Percentiles rank a stretch among this genome's conserved stretches.
phyloP scores from a whole-genome alignment of 1,140 invertebrate genomes.

The Drosophila varians region DNA sequence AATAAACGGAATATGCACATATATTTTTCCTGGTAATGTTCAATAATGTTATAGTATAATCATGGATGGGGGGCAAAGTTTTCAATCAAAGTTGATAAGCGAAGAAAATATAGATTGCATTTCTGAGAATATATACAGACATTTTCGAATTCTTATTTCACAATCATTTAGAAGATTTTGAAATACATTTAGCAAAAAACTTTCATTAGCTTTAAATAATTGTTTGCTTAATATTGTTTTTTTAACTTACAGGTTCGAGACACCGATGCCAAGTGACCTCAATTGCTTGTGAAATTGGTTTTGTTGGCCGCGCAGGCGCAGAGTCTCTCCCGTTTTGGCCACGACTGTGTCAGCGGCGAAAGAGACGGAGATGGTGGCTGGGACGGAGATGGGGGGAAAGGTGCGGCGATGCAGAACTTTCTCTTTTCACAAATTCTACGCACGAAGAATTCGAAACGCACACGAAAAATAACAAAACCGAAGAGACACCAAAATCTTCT shows the following conservation, averaged over 20 bases:
- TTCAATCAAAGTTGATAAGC: not conserved
- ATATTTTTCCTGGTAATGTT: not conserved
- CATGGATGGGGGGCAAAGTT: not conserved
- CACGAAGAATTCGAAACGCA: conserved; percentile 40
- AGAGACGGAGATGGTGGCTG: not conserved
- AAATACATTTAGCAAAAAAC: no score
- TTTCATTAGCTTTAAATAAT: no score
- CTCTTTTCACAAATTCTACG: conserved; percentile 78
- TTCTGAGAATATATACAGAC: not conserved
- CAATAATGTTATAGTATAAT: not conserved
- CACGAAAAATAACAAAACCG: no score
- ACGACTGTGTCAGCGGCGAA: conserved; percentile 6
- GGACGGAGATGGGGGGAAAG: conserved; percentile 15
- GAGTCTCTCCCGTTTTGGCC: conserved; percentile 9
- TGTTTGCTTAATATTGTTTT: not conserved
- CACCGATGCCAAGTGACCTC: conserved; percentile 18
- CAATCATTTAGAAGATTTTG: no score
- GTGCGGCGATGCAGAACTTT: conserved; percentile 50
- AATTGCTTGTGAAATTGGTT: conserved; percentile 25
- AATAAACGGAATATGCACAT: not conserved
- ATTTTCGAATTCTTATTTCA: not conserved
- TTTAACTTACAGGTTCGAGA: not conserved
- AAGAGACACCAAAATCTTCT: no score
- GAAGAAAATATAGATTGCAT: no score
- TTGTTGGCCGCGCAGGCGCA: conserved; percentile 52